phyloP scores from a whole-genome alignment of 2,113 vertebrate species.

The Dipodomys stephensi region DNA sequence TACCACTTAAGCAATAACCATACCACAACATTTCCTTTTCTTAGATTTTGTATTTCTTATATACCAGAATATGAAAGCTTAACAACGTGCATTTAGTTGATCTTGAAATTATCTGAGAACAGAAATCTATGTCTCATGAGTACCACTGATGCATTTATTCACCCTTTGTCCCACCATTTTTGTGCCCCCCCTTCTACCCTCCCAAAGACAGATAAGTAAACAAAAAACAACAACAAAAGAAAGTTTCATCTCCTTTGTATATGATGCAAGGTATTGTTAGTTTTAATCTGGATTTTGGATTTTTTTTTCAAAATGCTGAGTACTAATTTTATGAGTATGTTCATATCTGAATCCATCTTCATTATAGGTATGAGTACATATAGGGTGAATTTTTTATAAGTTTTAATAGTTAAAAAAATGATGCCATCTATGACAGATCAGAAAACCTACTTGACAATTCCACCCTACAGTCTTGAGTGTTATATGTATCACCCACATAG shows the following conservation, averaged over 20 bases:
- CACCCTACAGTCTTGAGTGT: not conserved
- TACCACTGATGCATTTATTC: too few species aligned
- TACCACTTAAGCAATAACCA: too few species aligned
- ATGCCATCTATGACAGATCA: not conserved
- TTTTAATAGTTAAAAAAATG: not conserved
- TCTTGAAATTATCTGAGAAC: not conserved
- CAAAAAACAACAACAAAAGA: too few species aligned
- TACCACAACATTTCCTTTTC: not conserved
- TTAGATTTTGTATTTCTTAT: not conserved
- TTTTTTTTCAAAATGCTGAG: slow-evolving; percentile 1
- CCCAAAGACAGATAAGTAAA: too few species aligned
- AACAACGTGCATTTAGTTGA: not conserved
- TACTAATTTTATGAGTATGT: not conserved
- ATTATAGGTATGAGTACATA: not conserved
- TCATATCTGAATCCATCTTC: not conserved
- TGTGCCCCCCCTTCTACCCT: too few species aligned
- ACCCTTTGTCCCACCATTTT: too few species aligned
- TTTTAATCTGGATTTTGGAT: not conserved
- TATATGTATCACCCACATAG: not conserved
- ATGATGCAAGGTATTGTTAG: not conserved
- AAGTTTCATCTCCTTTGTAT: not conserved
- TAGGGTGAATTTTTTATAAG: not conserved
- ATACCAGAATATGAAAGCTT: not conserved
- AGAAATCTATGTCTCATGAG: not conserved
- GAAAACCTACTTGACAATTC: not conserved